These are phyloP conservation scores for Vulpes ferrilata DNA, from an alignment of 2,113 vertebrate genomes.

Conservation along the genomic window DNA sequence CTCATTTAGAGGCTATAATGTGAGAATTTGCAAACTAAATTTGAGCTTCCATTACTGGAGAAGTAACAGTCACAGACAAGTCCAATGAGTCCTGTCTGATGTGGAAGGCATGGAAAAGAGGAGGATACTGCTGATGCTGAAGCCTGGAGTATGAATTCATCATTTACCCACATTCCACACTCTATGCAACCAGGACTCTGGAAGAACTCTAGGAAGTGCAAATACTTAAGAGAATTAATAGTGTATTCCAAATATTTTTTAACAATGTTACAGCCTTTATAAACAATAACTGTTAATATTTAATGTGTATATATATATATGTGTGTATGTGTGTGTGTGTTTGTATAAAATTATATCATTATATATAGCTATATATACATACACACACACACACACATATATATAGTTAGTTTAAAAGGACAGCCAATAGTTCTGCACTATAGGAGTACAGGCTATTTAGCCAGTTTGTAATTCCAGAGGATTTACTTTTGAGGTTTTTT, in stretches of 20 bases:
- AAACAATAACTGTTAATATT: not conserved
- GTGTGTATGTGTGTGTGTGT: not conserved
- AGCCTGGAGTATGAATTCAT: not conserved
- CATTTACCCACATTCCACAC: not conserved
- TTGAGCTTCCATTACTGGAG: not conserved
- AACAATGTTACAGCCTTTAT: not conserved
- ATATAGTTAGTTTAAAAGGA: slow-evolving; percentile 1
- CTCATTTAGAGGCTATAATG: not conserved
- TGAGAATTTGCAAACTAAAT: not conserved
- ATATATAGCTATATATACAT: not conserved
- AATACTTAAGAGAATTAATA: slow-evolving; percentile 21
- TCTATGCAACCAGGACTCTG: not conserved
- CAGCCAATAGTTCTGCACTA: not conserved
- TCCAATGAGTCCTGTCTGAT: not conserved
- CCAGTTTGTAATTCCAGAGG: not conserved
- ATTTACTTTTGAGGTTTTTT: slow-evolving; percentile 31
- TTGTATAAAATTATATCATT: not conserved
- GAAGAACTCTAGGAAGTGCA: slow-evolving; percentile 3
- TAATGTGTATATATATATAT: not conserved
- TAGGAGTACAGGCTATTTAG: not conserved
- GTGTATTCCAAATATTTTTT: slow-evolving; percentile 45
- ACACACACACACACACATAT: not conserved
- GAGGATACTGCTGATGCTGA: not conserved
- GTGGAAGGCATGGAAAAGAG: not conserved
- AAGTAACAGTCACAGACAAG: slow-evolving; percentile 30